phyloP scores from a whole-genome alignment of 2,113 vertebrate species.

The Hydrochoerus hydrochaeris region DNA sequence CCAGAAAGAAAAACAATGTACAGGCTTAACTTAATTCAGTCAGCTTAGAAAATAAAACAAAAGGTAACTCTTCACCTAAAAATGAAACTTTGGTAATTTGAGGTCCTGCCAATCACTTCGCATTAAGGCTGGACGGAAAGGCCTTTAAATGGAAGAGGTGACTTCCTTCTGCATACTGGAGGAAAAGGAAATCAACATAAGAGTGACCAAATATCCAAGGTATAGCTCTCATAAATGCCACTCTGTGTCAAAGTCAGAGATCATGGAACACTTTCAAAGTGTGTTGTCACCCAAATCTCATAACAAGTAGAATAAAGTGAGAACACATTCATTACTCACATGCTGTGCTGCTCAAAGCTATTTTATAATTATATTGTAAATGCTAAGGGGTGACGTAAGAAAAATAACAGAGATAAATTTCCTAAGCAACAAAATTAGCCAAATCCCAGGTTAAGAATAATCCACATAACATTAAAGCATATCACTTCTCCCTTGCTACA shows the following conservation, averaged over 20 bases:
- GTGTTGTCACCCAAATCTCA: slow-evolving; percentile 37
- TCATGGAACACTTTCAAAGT: slow-evolving; percentile 46
- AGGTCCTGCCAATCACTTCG: slow-evolving; percentile 76
- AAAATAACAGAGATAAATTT: slow-evolving; percentile 39
- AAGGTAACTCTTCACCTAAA: slow-evolving; percentile 69
- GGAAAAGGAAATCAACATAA: slow-evolving; percentile 50
- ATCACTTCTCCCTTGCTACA: slow-evolving; percentile 30
- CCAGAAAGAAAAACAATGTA: slow-evolving; percentile 83
- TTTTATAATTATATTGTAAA: slow-evolving; percentile 44
- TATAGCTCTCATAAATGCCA: slow-evolving; percentile 57
- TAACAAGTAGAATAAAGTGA: slow-evolving; percentile 33
- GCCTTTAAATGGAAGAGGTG: slow-evolving; percentile 64
- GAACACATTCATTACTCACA: background rate
- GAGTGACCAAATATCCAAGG: slow-evolving; percentile 31
- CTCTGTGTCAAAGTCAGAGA: slow-evolving; percentile 57
- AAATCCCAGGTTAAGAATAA: slow-evolving; percentile 37
- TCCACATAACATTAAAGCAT: background rate
- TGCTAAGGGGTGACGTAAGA: slow-evolving; percentile 10
- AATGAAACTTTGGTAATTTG: slow-evolving; percentile 81
- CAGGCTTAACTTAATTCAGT: slow-evolving; percentile 83
- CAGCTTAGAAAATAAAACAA: slow-evolving; percentile 78
- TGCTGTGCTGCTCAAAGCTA: background rate
- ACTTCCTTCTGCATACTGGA: slow-evolving; percentile 1
- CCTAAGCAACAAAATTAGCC: background rate
- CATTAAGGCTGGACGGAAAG: slow-evolving; percentile 36